Percentiles rank a stretch among this genome's conserved stretches.
phyloP scores from a whole-genome alignment of 2,888 invertebrate genomes.

The Plebejus melissa region DNA sequence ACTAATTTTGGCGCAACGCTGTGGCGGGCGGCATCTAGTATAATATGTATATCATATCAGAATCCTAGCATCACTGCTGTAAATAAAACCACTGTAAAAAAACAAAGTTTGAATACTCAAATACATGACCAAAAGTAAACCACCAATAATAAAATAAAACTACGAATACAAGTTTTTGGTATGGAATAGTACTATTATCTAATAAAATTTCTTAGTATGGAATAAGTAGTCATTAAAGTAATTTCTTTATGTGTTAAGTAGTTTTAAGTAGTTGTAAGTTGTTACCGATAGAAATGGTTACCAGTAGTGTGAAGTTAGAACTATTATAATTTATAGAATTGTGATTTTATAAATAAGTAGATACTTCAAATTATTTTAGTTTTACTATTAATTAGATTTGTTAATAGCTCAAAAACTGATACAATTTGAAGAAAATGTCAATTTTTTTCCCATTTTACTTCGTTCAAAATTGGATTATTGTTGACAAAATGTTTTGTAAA shows the following conservation, averaged over 20 bases:
- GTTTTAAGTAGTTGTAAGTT: not conserved
- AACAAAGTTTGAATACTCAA: not conserved
- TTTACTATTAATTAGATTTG: not conserved
- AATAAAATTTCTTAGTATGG: not conserved
- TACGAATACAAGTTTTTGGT: not conserved
- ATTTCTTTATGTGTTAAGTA: constrained; percentile 3
- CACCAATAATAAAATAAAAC: not conserved
- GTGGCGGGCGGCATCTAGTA: no score
- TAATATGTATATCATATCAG: no score
- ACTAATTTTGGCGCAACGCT: no score
- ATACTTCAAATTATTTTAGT: not conserved
- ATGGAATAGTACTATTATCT: not conserved
- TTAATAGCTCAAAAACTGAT: not conserved
- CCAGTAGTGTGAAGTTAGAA: constrained; percentile 13
- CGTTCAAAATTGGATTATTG: not conserved
- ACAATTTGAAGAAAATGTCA: not conserved
- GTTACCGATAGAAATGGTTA: constrained; percentile 6
- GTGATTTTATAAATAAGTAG: constrained; percentile 18
- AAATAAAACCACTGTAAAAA: not conserved
- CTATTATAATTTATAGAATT: not conserved
- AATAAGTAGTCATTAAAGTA: constrained; percentile 19
- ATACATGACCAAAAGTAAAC: not conserved
- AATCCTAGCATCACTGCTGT: not conserved
- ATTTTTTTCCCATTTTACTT: not conserved
- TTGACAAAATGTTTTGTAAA: constrained; percentile 24